Conservation (phyloP, 2,797 vertebrate species). For the Myotis daubentonii region DNA sequence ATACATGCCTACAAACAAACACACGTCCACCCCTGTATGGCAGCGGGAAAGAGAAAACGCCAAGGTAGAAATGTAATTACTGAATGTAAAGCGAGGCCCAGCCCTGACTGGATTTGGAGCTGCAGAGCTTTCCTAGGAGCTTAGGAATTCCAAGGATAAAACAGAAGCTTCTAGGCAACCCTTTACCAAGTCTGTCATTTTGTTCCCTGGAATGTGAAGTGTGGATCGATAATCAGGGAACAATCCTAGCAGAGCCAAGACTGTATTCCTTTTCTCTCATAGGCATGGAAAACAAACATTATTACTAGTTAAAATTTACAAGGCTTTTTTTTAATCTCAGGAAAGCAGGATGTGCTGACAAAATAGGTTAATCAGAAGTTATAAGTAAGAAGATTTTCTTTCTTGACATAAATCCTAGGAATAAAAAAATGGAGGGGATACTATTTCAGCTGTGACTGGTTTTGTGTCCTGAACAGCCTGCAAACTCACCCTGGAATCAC, state of each 20-base stretch:
- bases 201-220: background rate
- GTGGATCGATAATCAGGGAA: background rate
- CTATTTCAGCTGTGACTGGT: constrained; percentile 56
- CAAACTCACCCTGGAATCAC: constrained; percentile 21
- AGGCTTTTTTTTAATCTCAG: background rate
- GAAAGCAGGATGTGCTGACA: constrained; percentile 24
- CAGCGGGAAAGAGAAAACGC: background rate
- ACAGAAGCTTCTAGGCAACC: background rate
- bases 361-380: constrained; percentile 51
- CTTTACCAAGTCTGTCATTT: constrained; percentile 4
- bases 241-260: background rate
- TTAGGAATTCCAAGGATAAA: constrained; percentile 12
- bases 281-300: background rate
- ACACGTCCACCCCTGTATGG: background rate
- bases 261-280: background rate
- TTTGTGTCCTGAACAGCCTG: constrained; percentile 61
- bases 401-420: constrained; percentile 47
- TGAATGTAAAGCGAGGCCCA: background rate
- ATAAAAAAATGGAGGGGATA: constrained; percentile 45
- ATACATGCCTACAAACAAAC: background rate
- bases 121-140: background rate
- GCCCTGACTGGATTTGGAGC: background rate
- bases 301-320: background rate
- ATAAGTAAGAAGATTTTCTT: constrained; percentile 31
- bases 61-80: background rate